These are phyloP conservation scores for Acipenser transmontanus DNA, from an alignment of 2,797 vertebrate species.

Conservation along the genomic window DNA sequence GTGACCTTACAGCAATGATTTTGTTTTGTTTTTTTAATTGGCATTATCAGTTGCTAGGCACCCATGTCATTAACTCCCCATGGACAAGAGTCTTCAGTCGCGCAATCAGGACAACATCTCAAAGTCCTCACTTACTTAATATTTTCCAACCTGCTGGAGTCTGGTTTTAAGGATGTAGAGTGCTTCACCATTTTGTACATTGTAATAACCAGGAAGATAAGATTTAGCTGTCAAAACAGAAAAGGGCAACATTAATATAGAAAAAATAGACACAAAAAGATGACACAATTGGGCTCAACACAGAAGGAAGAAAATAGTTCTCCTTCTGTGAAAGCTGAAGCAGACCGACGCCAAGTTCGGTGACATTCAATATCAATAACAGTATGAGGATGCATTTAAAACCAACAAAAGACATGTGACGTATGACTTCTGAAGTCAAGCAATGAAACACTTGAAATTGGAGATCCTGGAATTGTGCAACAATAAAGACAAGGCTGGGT, in stretches of 20 bases:
- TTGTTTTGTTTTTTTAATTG: conserved; percentile 41
- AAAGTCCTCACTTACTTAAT: conserved; percentile 90
- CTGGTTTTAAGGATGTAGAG: conserved; percentile 97
- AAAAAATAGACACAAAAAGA: conserved; percentile 27
- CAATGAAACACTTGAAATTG: conserved; percentile 47
- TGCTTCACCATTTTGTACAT: conserved; percentile 99
- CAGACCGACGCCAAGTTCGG: conserved; percentile 66
- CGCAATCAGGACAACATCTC: conserved; percentile 48
- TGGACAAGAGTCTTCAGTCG: conserved; percentile 54
- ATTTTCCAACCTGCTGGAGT: conserved; percentile 98
- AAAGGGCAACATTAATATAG: conserved; percentile 47
- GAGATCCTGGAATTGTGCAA: conserved; percentile 47
- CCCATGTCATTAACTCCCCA: conserved; percentile 47
- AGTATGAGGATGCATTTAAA: conserved; percentile 67
- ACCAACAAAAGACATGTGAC: conserved; percentile 37
- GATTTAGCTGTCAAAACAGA: conserved; percentile 91
- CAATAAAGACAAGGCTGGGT: conserved; percentile 47
- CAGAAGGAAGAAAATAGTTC: conserved; percentile 32
- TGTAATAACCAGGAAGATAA: conserved; percentile 98
- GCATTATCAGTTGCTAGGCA: conserved; percentile 48
- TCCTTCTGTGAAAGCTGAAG: conserved; percentile 52
- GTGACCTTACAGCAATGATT: not conserved
- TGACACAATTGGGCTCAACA: too few relatives aligned
- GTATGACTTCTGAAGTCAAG: conserved; percentile 32
- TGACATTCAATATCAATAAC: conserved; percentile 72